Conservation (phyloP, 2,113 vertebrate genomes). For the Tor tambroides region DNA sequence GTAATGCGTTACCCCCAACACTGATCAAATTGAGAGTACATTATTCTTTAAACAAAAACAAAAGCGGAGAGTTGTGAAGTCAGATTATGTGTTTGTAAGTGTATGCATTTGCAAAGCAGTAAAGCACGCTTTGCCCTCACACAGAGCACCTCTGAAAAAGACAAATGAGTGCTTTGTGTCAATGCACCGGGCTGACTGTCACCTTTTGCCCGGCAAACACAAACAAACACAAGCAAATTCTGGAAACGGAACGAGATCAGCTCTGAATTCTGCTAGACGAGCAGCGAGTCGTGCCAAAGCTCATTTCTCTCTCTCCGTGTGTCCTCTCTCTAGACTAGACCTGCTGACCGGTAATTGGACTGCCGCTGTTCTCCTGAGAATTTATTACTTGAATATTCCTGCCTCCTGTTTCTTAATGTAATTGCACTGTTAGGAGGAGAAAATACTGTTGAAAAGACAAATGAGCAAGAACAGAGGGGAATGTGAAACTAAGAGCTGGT, state of each 20-base stretch:
- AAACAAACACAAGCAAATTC: slow-evolving; percentile 25
- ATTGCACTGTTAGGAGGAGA: slow-evolving; percentile 28
- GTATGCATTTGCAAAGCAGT: neutral
- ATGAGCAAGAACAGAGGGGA: slow-evolving; percentile 29
- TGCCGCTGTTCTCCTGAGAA: slow-evolving; percentile 35
- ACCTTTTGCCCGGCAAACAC: slow-evolving; percentile 14
- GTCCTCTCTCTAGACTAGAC: slow-evolving; percentile 38
- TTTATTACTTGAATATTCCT: slow-evolving; percentile 55
- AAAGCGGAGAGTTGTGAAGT: neutral
- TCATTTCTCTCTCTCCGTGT: slow-evolving; percentile 3
- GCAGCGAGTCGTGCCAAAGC: slow-evolving; percentile 25
- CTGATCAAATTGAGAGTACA: neutral
- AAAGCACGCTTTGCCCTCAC: neutral
- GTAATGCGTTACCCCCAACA: too few species aligned
- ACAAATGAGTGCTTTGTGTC: slow-evolving; percentile 32
- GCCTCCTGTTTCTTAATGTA: slow-evolving; percentile 47
- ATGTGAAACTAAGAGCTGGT: slow-evolving; percentile 17
- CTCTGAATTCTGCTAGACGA: slow-evolving; percentile 14
- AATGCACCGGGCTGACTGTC: neutral
- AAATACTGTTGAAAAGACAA: neutral
- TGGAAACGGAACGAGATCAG: slow-evolving; percentile 11
- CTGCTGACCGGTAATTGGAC: slow-evolving; percentile 59
- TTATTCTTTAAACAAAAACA: neutral
- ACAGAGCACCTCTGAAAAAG: neutral
- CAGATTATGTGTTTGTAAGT: neutral